A percentile compares a stretch with the other conserved stretches of the same genome.
These are phyloP conservation scores for Rhinichthys klamathensis DNA, from an alignment of 2,113 vertebrate genomes.

Conservation along the genomic window DNA sequence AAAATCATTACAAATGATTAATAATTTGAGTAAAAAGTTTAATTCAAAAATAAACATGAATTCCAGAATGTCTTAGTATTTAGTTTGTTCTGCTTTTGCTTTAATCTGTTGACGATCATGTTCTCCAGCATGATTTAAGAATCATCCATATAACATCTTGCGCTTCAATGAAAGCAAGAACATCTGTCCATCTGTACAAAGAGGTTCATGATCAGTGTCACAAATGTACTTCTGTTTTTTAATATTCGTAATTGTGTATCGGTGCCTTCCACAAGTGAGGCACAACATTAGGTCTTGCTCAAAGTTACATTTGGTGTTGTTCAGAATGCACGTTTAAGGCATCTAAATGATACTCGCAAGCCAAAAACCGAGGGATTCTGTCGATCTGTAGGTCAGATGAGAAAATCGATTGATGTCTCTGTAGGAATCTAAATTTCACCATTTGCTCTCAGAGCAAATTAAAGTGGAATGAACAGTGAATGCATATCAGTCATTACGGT, in stretches of 20 bases:
- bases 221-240: no score
- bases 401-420: conserved; percentile 2
- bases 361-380: background rate
- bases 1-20: background rate
- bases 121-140: no score
- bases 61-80: no score
- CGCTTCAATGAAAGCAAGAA: no score
- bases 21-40: background rate
- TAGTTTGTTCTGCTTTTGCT: no score
- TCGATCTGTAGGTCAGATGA: background rate
- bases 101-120: no score
- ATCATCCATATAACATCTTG: no score
- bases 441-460: conserved; percentile 42
- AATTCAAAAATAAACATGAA: no score
- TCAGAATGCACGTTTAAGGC: background rate
- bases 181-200: no score
- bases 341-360: background rate
- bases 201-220: no score
- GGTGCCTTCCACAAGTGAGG: background rate
- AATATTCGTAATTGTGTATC: no score
- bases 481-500: conserved; percentile 34
- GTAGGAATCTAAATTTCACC: no score
- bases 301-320: background rate
- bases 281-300: background rate
- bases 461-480: conserved; percentile 37